Conservation (phyloP, 2,888 invertebrate species). For the Bombylius discolor region DNA sequence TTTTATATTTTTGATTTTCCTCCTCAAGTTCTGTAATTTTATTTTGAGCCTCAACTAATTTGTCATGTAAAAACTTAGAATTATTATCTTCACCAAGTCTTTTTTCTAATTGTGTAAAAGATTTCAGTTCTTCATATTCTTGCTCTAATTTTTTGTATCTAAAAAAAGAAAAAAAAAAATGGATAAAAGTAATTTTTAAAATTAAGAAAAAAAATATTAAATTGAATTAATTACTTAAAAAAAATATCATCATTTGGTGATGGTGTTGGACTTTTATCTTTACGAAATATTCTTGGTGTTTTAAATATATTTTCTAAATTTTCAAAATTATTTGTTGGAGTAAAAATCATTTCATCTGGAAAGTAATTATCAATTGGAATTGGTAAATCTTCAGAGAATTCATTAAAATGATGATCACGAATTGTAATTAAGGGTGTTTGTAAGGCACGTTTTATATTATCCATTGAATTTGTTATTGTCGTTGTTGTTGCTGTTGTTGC, state of each 20-base stretch:
- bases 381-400: too few relatives aligned
- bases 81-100: constrained; percentile 30
- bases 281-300: neutral
- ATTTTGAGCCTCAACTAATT: constrained; percentile 13
- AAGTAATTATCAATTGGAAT: too few relatives aligned
- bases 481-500: constrained; percentile 1
- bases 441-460: neutral
- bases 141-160: constrained; percentile 40
- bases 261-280: neutral
- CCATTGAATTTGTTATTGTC: neutral
- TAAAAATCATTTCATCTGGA: too few relatives aligned
- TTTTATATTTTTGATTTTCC: constrained; percentile 7
- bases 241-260: too few relatives aligned
- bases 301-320: too few relatives aligned
- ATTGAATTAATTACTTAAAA: too few relatives aligned
- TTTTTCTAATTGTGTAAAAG: constrained; percentile 48
- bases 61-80: constrained; percentile 16
- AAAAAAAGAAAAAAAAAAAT: constrained; percentile 14
- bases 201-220: too few relatives aligned
- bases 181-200: neutral
- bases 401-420: constrained; percentile 3
- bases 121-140: constrained; percentile 42
- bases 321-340: too few relatives aligned
- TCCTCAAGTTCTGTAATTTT: constrained; percentile 13
- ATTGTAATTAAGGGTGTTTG: constrained; percentile 20